phyloP scores from a whole-genome alignment of 37 sponge, comb jelly and placozoan genomes.

The Axinella damicornis region DNA sequence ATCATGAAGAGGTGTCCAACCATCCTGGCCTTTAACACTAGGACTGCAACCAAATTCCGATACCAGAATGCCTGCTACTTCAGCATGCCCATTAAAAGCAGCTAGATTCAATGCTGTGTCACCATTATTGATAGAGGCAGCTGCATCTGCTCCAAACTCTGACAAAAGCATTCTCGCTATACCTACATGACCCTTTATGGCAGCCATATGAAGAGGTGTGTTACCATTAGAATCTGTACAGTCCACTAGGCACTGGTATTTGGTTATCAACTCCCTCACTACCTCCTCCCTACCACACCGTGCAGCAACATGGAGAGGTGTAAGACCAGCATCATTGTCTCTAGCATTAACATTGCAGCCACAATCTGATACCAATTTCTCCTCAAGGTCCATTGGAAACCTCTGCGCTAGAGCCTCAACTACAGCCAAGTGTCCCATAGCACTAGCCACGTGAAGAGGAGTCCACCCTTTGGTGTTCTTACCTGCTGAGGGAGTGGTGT shows the following conservation, averaged over 20 bases:
- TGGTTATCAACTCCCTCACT: neutral
- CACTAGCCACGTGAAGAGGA: no score
- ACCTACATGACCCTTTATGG: neutral
- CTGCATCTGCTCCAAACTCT: neutral
- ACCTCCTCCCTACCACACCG: neutral
- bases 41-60: constrained; percentile 3
- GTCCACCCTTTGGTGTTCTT: no score
- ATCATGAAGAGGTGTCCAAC: neutral
- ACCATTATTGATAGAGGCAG: no score
- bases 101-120: neutral
- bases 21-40: neutral
- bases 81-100: neutral
- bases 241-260: neutral
- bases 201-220: constrained; percentile 14
- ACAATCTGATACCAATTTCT: no score
- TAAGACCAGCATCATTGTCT: neutral
- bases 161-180: no score
- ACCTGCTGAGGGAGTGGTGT: no score
- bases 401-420: no score
- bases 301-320: constrained; percentile 11
- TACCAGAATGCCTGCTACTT: neutral
- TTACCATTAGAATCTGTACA: neutral
- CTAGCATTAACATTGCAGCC: no score
- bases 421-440: no score
- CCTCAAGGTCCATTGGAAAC: no score